Conservation (phyloP, 1,140 invertebrate genomes). For the Caenorhabditis inopinata region DNA sequence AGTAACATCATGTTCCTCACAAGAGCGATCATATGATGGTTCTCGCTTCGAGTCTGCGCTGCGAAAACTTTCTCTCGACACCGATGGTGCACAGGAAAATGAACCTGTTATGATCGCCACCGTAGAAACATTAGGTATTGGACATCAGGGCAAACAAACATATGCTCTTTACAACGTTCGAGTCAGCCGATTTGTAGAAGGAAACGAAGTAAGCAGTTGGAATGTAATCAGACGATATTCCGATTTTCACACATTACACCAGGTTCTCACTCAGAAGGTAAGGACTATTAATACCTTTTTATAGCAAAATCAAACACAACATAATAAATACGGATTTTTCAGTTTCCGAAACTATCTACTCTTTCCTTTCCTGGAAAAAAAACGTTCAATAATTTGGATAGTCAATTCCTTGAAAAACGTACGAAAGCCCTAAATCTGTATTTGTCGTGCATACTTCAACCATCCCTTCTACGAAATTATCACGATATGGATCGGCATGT, state of each 20-base stretch:
- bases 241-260: conserved; percentile 84
- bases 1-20: neutral
- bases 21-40: neutral
- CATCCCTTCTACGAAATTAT: conserved; percentile 72
- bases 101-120: conserved; percentile 47
- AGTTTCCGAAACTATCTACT: conserved; percentile 79
- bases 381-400: conserved; percentile 86
- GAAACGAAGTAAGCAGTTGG: conserved; percentile 72
- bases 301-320: too few species aligned
- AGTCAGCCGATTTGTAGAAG: conserved; percentile 69
- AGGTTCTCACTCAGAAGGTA: conserved; percentile 72
- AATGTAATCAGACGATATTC: conserved; percentile 76
- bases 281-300: too few species aligned
- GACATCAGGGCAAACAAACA: conserved; percentile 73
- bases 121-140: conserved; percentile 63
- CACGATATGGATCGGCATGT: conserved; percentile 75
- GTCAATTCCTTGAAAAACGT: conserved; percentile 81
- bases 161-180: conserved; percentile 87
- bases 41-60: neutral
- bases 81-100: neutral
- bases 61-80: neutral
- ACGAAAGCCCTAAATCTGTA: conserved; percentile 70
- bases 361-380: conserved; percentile 87
- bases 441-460: conserved; percentile 71
- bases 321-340: too few species aligned